A percentile compares a stretch with the other conserved stretches of the same genome.
These are phyloP conservation scores for Notiomystis cincta DNA, from an alignment of 2,113 vertebrate species.

Conservation along the genomic window DNA sequence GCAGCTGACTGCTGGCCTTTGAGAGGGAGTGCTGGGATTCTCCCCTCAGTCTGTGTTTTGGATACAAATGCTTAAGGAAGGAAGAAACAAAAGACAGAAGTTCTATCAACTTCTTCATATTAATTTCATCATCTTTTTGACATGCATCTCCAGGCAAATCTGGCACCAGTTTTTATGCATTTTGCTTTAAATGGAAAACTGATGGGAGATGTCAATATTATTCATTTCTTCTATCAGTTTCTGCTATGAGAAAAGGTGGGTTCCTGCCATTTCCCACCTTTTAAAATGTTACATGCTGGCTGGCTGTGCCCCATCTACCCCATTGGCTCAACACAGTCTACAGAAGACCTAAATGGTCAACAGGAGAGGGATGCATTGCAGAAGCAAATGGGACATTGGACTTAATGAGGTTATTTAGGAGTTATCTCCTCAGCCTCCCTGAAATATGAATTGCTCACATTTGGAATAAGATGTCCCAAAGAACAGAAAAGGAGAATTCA, in stretches of 20 bases:
- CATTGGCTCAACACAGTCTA: not conserved
- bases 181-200: not conserved
- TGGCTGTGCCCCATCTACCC: not conserved
- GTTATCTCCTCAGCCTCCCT: not conserved
- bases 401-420: not conserved
- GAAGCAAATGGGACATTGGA: not conserved
- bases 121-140: not conserved
- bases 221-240: not conserved
- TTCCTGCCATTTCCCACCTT: not conserved
- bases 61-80: constrained; percentile 4
- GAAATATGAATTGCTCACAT: not conserved
- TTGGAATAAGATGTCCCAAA: not conserved
- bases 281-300: not conserved
- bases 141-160: not conserved
- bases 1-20: not conserved
- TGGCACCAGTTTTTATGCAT: not conserved
- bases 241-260: not conserved
- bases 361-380: not conserved
- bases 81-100: not conserved
- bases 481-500: not conserved
- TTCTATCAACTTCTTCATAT: not conserved
- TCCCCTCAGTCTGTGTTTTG: constrained; percentile 10
- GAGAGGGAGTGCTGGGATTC: not conserved
- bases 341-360: not conserved
- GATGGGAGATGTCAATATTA: not conserved